phyloP scores from a whole-genome alignment of 2,888 invertebrate species.

The Leucoma salicis region DNA sequence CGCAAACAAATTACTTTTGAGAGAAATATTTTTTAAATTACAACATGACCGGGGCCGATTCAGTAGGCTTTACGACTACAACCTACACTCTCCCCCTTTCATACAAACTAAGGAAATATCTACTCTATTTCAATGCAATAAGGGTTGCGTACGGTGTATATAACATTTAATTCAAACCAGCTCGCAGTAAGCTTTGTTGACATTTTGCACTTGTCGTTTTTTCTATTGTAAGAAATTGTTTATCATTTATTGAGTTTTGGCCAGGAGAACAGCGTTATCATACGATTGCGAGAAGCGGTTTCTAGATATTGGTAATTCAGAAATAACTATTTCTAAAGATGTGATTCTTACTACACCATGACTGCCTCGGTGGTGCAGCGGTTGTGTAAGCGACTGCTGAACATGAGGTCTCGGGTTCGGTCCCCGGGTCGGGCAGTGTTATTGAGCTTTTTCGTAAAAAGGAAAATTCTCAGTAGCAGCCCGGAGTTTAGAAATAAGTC shows the following conservation, averaged over 20 bases:
- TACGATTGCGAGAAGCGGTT: no score
- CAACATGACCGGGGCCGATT: constrained; percentile 34
- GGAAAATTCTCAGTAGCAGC: no score
- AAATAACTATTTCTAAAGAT: no score
- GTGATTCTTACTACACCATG: no score
- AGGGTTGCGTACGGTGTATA: not conserved
- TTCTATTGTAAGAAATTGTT: constrained; percentile 52
- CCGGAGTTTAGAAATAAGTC: no score
- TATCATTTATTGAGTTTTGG: constrained; percentile 33
- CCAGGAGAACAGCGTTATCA: constrained; percentile 19
- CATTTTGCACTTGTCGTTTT: constrained; percentile 60
- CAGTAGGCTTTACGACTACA: constrained; percentile 31
- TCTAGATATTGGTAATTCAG: no score
- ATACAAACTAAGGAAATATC: constrained; percentile 6
- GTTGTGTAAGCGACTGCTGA: no score
- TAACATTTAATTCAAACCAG: constrained; percentile 30
- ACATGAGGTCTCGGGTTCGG: no score
- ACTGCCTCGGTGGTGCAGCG: no score
- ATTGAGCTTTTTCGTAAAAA: no score
- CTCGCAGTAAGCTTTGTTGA: constrained; percentile 49
- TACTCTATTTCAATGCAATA: not conserved
- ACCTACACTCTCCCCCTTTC: not conserved
- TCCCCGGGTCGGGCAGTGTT: no score
- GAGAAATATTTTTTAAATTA: constrained; percentile 49
- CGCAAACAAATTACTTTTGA: constrained; percentile 54